Conservation (phyloP, 2,888 invertebrate species). For the Eupithecia pulchellata region DNA sequence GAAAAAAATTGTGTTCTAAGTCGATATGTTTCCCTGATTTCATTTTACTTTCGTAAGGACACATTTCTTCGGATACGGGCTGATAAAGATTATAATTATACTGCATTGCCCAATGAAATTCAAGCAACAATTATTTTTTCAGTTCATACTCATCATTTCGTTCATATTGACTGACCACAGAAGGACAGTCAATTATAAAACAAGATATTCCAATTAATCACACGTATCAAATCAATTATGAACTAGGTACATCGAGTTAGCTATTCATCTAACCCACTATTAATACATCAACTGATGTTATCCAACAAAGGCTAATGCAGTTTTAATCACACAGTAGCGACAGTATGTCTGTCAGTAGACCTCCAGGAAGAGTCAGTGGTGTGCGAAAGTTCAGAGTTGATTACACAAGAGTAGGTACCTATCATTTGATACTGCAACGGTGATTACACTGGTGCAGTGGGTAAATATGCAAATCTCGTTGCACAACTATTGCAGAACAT, state of each 20-base stretch:
- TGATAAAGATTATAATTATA: constrained; percentile 26
- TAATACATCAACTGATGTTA: constrained; percentile 31
- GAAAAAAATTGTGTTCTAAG: background rate
- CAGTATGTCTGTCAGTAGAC: constrained; percentile 36
- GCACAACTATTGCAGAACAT: constrained; percentile 57
- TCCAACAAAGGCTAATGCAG: constrained; percentile 46
- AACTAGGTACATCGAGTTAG: constrained; percentile 17
- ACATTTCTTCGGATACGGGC: constrained; percentile 22
- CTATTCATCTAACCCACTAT: constrained; percentile 26
- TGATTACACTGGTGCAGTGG: constrained; percentile 51
- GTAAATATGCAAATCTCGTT: constrained; percentile 60
- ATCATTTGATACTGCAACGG: constrained; percentile 61
- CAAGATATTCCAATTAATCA: background rate
- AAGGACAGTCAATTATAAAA: constrained; percentile 23
- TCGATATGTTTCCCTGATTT: background rate
- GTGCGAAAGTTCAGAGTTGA: constrained; percentile 62
- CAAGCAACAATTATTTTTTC: constrained; percentile 6
- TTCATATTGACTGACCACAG: constrained; percentile 10
- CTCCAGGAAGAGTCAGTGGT: constrained; percentile 47
- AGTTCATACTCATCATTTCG: constrained; percentile 7
- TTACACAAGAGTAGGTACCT: constrained; percentile 59
- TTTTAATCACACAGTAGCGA: constrained; percentile 47
- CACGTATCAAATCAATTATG: constrained; percentile 13
- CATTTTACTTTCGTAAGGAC: background rate
- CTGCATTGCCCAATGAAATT: constrained; percentile 10